These are phyloP conservation scores for Seriola dumerili DNA, from an alignment of 2,113 vertebrate genomes.

Conservation along the genomic window DNA sequence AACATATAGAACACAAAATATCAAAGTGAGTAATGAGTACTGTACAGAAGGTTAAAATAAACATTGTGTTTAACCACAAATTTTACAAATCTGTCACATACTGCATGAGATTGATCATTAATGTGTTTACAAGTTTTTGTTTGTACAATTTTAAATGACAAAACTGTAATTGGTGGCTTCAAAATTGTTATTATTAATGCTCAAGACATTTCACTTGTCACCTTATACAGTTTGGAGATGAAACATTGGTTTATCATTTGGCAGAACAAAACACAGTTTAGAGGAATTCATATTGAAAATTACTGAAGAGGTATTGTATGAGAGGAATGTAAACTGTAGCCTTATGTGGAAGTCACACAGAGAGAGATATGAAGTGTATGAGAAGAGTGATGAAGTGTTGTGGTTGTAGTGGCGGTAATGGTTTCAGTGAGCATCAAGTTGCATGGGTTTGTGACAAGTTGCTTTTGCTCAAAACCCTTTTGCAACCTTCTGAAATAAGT, in stretches of 20 bases:
- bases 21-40: conserved; percentile 25
- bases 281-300: conserved; percentile 1
- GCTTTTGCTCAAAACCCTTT: background rate
- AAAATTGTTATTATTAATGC: conserved; percentile 23
- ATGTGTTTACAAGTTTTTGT: conserved; percentile 12
- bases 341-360: conserved; percentile 2
- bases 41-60: conserved; percentile 37
- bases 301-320: conserved; percentile 25
- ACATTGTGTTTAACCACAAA: conserved; percentile 10
- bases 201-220: background rate
- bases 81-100: conserved; percentile 10
- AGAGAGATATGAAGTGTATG: background rate
- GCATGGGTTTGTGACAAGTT: conserved; percentile 9
- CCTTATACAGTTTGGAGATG: conserved; percentile 10
- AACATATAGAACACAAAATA: conserved; percentile 21
- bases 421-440: conserved; percentile 49
- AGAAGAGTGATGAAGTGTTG: conserved; percentile 13
- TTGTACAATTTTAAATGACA: conserved; percentile 21
- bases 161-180: conserved; percentile 16
- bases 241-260: conserved; percentile 5
- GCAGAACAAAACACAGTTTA: background rate
- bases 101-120: conserved; percentile 19
- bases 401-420: conserved; percentile 51
- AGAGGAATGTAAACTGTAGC: conserved; percentile 11
- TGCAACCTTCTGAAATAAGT: conserved; percentile 2